A percentile compares a stretch with the other conserved stretches of the same genome.
Conservation (phyloP, 2,113 vertebrate species). For the Notarius lentiginosus region DNA sequence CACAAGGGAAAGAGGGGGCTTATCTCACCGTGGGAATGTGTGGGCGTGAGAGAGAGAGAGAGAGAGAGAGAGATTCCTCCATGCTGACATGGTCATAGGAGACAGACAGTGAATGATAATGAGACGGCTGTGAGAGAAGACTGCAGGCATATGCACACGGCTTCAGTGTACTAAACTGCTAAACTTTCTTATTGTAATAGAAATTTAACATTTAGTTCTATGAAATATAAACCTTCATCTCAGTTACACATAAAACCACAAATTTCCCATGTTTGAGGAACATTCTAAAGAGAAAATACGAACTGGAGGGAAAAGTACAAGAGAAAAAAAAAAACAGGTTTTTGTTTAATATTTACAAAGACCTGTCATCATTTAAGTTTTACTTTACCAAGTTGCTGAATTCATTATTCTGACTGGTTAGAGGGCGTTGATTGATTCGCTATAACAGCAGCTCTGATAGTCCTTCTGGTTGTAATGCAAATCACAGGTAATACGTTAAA, state of each 20-base stretch:
- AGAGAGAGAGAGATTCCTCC: constrained; percentile 46
- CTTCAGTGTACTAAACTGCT: not conserved
- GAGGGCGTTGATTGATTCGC: not conserved
- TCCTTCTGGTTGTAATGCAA: not conserved
- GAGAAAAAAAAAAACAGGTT: not conserved
- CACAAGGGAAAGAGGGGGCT: constrained; percentile 3
- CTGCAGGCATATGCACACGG: not conserved
- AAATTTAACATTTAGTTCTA: not conserved
- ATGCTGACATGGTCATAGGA: constrained; percentile 42
- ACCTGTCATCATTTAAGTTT: not conserved
- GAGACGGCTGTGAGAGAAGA: not conserved
- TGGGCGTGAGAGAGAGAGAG: constrained; percentile 3
- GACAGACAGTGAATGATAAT: constrained; percentile 24
- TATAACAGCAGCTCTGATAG: not conserved
- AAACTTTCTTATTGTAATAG: not conserved
- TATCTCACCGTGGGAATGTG: constrained; percentile 40
- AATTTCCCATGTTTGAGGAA: not conserved
- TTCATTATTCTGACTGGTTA: not conserved
- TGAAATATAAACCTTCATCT: not conserved
- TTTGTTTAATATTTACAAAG: not conserved
- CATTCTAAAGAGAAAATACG: not conserved
- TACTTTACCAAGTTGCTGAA: not conserved
- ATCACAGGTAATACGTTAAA: no score
- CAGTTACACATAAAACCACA: not conserved
- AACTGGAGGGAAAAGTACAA: no score